Conservation (phyloP, 2,797 vertebrate species). For the Micropoecilia bifurca region DNA sequence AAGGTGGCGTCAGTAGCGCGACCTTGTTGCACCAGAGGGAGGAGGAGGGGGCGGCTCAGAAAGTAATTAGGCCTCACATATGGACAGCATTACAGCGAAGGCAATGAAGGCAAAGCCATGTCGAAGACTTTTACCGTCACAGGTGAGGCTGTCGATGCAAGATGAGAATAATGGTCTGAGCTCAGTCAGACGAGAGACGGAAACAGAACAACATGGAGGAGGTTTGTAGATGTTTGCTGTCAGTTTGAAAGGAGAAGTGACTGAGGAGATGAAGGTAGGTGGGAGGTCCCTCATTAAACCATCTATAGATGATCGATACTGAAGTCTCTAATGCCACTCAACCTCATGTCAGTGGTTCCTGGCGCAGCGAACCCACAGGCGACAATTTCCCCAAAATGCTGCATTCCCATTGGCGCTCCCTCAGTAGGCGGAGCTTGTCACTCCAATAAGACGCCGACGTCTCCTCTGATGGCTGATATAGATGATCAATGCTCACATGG, state of each 20-base stretch:
- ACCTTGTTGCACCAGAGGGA: conserved; percentile 69
- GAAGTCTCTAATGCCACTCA: neutral
- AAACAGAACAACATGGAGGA: conserved; percentile 19
- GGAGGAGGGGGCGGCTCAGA: conserved; percentile 61
- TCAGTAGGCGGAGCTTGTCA: too few relatives aligned
- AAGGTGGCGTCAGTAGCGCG: conserved; percentile 73
- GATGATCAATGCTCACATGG: too few relatives aligned
- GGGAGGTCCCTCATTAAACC: neutral
- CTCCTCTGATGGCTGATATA: too few relatives aligned
- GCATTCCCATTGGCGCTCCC: too few relatives aligned
- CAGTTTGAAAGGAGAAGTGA: neutral
- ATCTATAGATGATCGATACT: neutral
- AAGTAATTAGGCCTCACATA: conserved; percentile 76
- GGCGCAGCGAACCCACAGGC: too few relatives aligned
- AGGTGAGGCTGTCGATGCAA: conserved; percentile 34
- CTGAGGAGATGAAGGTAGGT: neutral
- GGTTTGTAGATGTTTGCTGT: neutral
- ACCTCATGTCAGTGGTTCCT: neutral
- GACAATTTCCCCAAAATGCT: too few relatives aligned
- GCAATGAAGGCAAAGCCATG: conserved; percentile 33
- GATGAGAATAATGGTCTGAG: conserved; percentile 7
- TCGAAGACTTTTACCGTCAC: conserved; percentile 53
- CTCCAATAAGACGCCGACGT: too few relatives aligned
- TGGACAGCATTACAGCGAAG: conserved; percentile 47
- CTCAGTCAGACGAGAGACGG: conserved; percentile 11